These are phyloP conservation scores for Dreissena polymorpha DNA, from an alignment of 1,140 invertebrate species.

Conservation along the genomic window DNA sequence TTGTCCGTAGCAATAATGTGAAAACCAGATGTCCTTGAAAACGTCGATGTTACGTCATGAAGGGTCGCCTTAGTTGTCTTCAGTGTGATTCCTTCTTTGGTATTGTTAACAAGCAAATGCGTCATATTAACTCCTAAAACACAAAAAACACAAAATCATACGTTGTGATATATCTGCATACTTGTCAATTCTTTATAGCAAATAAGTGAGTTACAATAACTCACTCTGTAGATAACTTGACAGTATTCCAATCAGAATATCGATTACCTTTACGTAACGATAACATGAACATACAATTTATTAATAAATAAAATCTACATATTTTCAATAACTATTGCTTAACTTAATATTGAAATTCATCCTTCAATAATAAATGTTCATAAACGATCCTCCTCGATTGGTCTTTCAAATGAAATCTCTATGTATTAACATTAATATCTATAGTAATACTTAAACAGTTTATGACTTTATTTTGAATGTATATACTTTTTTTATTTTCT, in stretches of 20 bases:
- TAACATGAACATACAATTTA: not conserved
- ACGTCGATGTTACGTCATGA: not conserved
- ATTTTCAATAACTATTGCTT: too few relatives aligned
- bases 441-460: not conserved
- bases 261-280: not conserved
- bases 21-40: not conserved
- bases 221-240: not conserved
- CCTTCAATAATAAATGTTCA: not conserved
- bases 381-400: not conserved
- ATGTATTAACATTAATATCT: not conserved
- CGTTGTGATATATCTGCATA: not conserved
- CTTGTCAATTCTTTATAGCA: not conserved
- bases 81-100: conserved; percentile 9
- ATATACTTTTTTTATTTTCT: not conserved
- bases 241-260: not conserved
- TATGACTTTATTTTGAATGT: not conserved
- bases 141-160: not conserved
- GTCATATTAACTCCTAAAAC: not conserved
- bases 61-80: not conserved
- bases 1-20: not conserved
- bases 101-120: not conserved
- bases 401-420: not conserved
- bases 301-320: not conserved
- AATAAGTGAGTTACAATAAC: not conserved
- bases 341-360: not conserved